Base-by-base conservation (phyloP, 2,113 vertebrate species). In the Lamprologus sp. region DNA sequence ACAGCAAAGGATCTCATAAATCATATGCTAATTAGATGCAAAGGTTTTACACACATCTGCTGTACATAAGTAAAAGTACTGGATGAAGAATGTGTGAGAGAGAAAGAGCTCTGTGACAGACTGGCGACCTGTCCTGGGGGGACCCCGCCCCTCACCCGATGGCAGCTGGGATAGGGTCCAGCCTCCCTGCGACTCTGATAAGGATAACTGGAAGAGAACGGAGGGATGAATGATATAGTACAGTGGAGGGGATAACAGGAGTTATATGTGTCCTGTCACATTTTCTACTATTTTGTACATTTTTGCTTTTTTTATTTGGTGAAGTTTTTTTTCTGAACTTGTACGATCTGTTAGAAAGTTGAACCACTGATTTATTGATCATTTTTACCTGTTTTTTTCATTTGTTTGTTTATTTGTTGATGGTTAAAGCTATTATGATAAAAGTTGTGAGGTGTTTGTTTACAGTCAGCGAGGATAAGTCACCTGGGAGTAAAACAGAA, bases 1-100 rank as follows among this genome's bases (percentile, higher is more conserved):
- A 89, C 79, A 92, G 92, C 77, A 87, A 77, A 88, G 86, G 60
- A 81, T 19, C 42, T 12, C 77, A 79, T 17, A 53, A 81, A 42
- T 51, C 5, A 19, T 60, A 70, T 63, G 84, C 79, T 60, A 63
- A 84, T 87, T 42, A 10, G 11, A 33, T 45, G 10, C 11, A 10
- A 51, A 60, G 14, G 10, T 21, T 83, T 47, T 35, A 15, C 26
- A 11, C 63, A 23, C 15, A 15, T 81, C 73, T 51, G 26, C 73
- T 77, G 26, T 51, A n/a, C 14, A 8, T 31, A 47, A 77, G 45
- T 28, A 15, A 75, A 47, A 28, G 42, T 19, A 49, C 42, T 49
- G 23, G 15, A 73, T 26, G 21, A 26, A 5, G 8, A 73, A 68
- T 3, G 4, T 68, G 60, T 68, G 33, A 5, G 33, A 21, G 11